A percentile compares a stretch with the other conserved stretches of the same genome.
phyloP scores from a whole-genome alignment of 2,113 vertebrate species.

The Pluvianellus socialis region DNA sequence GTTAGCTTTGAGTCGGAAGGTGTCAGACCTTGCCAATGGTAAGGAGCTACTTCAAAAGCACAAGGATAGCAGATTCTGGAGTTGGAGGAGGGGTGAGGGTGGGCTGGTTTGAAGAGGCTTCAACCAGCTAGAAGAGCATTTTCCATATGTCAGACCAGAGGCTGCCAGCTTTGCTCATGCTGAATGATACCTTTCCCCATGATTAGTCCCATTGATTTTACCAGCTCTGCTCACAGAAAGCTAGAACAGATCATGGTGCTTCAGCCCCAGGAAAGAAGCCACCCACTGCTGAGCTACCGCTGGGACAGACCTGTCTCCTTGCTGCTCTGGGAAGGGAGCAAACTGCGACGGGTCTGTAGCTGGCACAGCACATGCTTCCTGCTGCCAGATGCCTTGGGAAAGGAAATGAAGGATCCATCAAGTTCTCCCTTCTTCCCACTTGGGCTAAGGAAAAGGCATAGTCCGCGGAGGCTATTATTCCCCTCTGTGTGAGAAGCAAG shows the following conservation, averaged over 20 bases:
- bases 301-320: slow-evolving; percentile 33
- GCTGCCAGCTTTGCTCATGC: slow-evolving; percentile 46
- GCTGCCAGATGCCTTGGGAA: slow-evolving; percentile 62
- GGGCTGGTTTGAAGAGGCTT: background rate
- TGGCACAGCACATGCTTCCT: slow-evolving; percentile 34
- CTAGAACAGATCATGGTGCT: background rate
- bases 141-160: slow-evolving; percentile 53
- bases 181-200: slow-evolving; percentile 41
- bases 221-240: background rate
- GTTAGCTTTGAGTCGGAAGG: background rate
- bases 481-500: slow-evolving; percentile 55
- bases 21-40: background rate
- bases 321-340: slow-evolving; percentile 29
- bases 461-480: slow-evolving; percentile 40
- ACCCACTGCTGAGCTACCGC: background rate
- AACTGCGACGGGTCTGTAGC: slow-evolving; percentile 5
- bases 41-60: background rate
- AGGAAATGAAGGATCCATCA: slow-evolving; percentile 50
- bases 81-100: background rate
- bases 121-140: slow-evolving; percentile 6
- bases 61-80: background rate
- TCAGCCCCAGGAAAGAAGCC: slow-evolving; percentile 27
- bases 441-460: slow-evolving; percentile 37
- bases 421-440: slow-evolving; percentile 32
- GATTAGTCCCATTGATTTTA: slow-evolving; percentile 52